Conservation (phyloP, 2,888 invertebrate species). For the Digitonthophagus gazella region DNA sequence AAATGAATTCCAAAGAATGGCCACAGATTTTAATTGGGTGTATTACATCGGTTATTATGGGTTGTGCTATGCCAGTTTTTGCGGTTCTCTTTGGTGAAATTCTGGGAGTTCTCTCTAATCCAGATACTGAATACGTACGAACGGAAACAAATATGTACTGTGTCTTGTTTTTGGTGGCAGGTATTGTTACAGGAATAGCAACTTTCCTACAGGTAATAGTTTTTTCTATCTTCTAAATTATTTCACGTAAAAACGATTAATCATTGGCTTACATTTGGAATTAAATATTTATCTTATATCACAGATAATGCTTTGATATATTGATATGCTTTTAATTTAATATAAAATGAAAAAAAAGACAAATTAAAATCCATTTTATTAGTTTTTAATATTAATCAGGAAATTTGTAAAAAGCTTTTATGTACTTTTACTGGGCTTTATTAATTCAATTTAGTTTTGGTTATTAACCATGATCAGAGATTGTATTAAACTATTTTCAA, state of each 20-base stretch:
- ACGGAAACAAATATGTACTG: slow-evolving; percentile 61
- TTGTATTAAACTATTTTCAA: no score
- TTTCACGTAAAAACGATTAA: not conserved
- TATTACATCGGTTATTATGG: slow-evolving; percentile 62
- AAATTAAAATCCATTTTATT: no score
- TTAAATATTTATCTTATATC: no score
- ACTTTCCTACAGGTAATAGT: slow-evolving; percentile 68
- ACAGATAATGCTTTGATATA: no score
- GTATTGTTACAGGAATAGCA: slow-evolving; percentile 62
- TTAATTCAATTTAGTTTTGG: no score
- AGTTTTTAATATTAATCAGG: no score
- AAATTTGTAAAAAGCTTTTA: no score
- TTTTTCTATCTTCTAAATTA: slow-evolving; percentile 4
- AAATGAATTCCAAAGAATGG: slow-evolving; percentile 68
- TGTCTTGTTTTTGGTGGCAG: slow-evolving; percentile 66
- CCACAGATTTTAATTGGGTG: slow-evolving; percentile 61
- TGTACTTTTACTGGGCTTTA: no score
- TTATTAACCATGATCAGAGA: no score
- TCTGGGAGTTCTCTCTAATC: slow-evolving; percentile 59
- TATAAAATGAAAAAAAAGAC: no score
- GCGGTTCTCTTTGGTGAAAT: slow-evolving; percentile 73
- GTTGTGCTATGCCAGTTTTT: slow-evolving; percentile 71
- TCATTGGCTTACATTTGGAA: not conserved
- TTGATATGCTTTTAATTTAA: no score
- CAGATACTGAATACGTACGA: slow-evolving; percentile 55